Percentiles rank a stretch among this genome's conserved stretches.
phyloP scores from a whole-genome alignment of 2,888 invertebrate genomes.

The Melolontha melolontha region DNA sequence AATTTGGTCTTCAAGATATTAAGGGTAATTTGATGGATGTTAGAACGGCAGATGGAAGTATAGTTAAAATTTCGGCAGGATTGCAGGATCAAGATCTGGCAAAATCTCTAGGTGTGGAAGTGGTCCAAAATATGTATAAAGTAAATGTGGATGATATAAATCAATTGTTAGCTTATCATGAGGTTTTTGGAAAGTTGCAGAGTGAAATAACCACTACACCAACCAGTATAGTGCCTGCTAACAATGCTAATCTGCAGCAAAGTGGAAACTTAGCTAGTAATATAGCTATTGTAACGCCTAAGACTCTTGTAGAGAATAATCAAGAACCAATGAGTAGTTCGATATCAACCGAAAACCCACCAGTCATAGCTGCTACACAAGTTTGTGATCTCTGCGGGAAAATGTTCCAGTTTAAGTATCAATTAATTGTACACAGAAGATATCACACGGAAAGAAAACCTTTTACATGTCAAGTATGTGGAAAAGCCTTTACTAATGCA shows the following conservation, averaged over 20 bases:
- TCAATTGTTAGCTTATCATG: conserved; percentile 86
- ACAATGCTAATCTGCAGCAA: conserved; percentile 51
- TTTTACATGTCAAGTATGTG: conserved; percentile 82
- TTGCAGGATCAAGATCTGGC: conserved; percentile 72
- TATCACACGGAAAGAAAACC: conserved; percentile 90
- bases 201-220: conserved; percentile 69
- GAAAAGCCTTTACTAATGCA: conserved; percentile 84
- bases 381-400: conserved; percentile 88
- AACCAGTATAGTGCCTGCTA: conserved; percentile 52
- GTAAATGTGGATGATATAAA: conserved; percentile 88
- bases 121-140: conserved; percentile 86
- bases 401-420: conserved; percentile 89
- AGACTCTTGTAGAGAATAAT: conserved; percentile 68
- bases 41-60: conserved; percentile 76
- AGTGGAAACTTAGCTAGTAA: conserved; percentile 52
- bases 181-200: conserved; percentile 82
- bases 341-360: conserved; percentile 71
- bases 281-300: conserved; percentile 55
- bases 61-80: conserved; percentile 79
- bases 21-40: conserved; percentile 72
- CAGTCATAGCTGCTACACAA: conserved; percentile 73
- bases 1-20: conserved; percentile 63
- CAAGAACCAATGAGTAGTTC: conserved; percentile 69
- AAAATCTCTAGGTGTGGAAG: conserved; percentile 74
- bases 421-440: conserved; percentile 86